Evolutionary conservation across 2,797 vertebrate species (phyloP), one percentile per base, ranked within the genome.

Genomic region (Karalla daura): DNA sequence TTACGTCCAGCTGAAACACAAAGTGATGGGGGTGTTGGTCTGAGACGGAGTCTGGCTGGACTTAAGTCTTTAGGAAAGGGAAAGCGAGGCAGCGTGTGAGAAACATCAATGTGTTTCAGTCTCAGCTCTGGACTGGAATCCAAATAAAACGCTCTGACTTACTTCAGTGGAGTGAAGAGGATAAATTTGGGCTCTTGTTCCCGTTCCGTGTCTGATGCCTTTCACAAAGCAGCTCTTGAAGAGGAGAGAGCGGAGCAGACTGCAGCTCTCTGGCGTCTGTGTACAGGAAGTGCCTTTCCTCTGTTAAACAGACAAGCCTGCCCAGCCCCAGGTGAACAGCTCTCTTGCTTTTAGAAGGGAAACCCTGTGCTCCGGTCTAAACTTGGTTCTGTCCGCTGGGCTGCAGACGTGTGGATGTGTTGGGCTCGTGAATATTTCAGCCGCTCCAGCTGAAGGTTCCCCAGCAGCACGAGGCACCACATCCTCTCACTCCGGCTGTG

Each of bases 351-450:
- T 37, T 12, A 28, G 13, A 18, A 53, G 18, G 70, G 51, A 65
- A 65, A 32, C 5, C 56, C 58, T 47, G 20, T 21, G 44, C 46
- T 54, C 25, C 5, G 25, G 60, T 50, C 55, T 72, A 72, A 63
- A 63, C 76, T 28, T 63, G 45, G 18, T 49, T 24, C 23, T 23
- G 54, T 53, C 28, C 21, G 5, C 46, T 8, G 18, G 14, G 23
- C 54, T 25, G 14, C 27, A 36, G 61, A 72, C 68, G 44, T 52
- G 51, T 66, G 72, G 70, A 27, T 6, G 43, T 18, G 7, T 50
- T 33, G 17, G 67, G 15, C 58, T 78, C 28, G 24, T 87, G 33
- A 81, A 87, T 86, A 81, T 89, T 83, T 83, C 51, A 76, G 62
- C 53, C 43, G 7, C 45, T 80, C 51, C 46, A 67, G 63, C 36